phyloP scores from a whole-genome alignment of 1,140 invertebrate species.

The Nixonia krombeini region DNA sequence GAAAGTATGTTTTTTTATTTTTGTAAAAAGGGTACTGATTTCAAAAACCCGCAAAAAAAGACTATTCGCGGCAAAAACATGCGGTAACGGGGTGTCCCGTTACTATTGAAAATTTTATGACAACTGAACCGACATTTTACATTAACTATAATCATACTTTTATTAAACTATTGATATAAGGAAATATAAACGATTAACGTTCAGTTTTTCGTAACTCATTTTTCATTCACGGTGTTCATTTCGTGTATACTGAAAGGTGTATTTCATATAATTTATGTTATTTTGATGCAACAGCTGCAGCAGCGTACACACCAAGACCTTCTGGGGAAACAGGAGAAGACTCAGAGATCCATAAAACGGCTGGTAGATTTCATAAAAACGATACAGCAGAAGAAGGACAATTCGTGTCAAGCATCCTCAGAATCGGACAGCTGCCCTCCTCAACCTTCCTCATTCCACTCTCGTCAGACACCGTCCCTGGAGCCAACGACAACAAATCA shows the following conservation, averaged over 20 bases:
- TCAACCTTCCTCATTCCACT: conserved; percentile 68
- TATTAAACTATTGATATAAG: too few species aligned
- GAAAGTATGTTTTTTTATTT: too few species aligned
- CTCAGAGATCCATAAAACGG: conserved; percentile 67
- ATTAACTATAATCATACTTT: not conserved
- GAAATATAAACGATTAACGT: too few species aligned
- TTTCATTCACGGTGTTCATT: too few species aligned
- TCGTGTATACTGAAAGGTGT: not conserved
- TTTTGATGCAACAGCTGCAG: conserved; percentile 53
- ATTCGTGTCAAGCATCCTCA: conserved; percentile 48
- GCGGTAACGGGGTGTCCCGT: too few species aligned
- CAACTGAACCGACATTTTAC: too few species aligned
- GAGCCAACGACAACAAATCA: conserved; percentile 17
- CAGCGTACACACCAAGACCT: conserved; percentile 64
- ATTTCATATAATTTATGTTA: too few species aligned
- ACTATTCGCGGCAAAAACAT: too few species aligned
- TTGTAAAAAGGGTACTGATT: too few species aligned
- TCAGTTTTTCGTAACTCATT: too few species aligned
- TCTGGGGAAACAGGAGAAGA: conserved; percentile 66
- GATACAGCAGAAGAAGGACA: conserved; percentile 55
- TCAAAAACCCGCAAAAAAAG: too few species aligned
- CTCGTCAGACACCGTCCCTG: conserved; percentile 34
- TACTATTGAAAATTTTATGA: not conserved
- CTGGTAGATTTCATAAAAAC: conserved; percentile 67
- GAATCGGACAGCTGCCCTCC: conserved; percentile 60